These are phyloP conservation scores for Setipinna tenuifilis DNA, from an alignment of 2,797 vertebrate species.

Conservation along the genomic window DNA sequence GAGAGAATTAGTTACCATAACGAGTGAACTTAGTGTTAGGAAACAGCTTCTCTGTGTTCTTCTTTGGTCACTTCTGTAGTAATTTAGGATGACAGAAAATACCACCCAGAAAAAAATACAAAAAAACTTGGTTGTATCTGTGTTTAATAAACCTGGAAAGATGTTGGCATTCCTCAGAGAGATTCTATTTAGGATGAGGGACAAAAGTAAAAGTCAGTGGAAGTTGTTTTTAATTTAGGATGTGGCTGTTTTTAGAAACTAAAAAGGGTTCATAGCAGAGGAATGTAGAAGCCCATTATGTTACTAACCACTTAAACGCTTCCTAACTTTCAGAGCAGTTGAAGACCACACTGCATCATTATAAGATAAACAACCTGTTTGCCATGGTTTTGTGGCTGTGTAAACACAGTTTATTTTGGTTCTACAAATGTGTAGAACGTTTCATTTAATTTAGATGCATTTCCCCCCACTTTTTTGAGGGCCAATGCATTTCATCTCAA, in stretches of 20 bases:
- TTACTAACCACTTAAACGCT: neutral
- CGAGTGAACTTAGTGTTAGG: neutral
- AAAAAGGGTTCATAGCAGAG: neutral
- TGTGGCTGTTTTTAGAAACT: neutral
- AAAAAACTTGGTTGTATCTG: neutral
- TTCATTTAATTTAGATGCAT: too few relatives aligned
- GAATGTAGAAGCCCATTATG: neutral
- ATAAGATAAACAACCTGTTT: neutral
- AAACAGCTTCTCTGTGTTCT: neutral
- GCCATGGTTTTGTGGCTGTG: too few relatives aligned
- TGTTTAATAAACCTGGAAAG: neutral
- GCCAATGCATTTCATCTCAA: neutral
- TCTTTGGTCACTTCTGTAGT: neutral
- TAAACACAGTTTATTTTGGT: too few relatives aligned
- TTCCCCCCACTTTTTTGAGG: too few relatives aligned
- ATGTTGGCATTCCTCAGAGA: neutral
- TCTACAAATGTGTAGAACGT: too few relatives aligned
- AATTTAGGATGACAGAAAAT: neutral
- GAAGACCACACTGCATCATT: neutral
- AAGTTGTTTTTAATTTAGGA: neutral
- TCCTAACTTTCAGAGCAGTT: neutral
- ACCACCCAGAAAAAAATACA: neutral
- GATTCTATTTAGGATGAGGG: neutral
- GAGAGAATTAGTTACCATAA: neutral
- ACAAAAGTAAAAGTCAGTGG: neutral